Evolutionary conservation across 2,113 vertebrate genomes (phyloP).

Genomic region (Australoheros scitulus): DNA sequence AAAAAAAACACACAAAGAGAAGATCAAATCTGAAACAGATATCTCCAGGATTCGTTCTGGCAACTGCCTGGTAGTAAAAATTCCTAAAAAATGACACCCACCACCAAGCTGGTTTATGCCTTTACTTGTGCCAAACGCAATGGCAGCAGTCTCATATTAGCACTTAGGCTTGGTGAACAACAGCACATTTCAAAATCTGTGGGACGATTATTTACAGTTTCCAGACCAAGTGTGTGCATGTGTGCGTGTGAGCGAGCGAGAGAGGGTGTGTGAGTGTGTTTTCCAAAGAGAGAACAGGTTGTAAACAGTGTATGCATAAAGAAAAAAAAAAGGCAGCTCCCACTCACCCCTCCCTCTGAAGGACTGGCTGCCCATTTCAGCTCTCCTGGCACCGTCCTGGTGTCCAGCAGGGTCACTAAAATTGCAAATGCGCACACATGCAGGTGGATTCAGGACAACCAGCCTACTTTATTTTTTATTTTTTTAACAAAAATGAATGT

Average conservation of each 20-base stretch:
- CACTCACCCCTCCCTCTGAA: constrained; percentile 97
- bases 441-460: constrained; percentile 39
- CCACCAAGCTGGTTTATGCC: constrained; percentile 72
- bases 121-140: constrained; percentile 64
- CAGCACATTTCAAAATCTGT: constrained; percentile 75
- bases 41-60: constrained; percentile 58
- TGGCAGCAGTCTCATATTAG: constrained; percentile 73
- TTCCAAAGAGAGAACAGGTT: constrained; percentile 62
- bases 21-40: constrained; percentile 44
- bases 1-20: constrained; percentile 18
- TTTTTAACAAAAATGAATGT: not conserved
- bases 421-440: constrained; percentile 38
- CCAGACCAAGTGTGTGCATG: constrained; percentile 43
- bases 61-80: constrained; percentile 58
- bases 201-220: constrained; percentile 71
- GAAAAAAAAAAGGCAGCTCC: constrained; percentile 25
- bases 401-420: constrained; percentile 96
- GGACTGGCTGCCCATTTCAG: constrained; percentile 98
- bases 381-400: constrained; percentile 95
- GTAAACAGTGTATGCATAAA: constrained; percentile 60
- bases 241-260: constrained; percentile 15
- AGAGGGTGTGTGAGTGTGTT: constrained; percentile 32
- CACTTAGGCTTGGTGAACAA: constrained; percentile 73
- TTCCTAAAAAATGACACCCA: constrained; percentile 72
- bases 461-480: not conserved